Conservation (phyloP, 1,140 invertebrate genomes). For the Calliphora vicina region DNA sequence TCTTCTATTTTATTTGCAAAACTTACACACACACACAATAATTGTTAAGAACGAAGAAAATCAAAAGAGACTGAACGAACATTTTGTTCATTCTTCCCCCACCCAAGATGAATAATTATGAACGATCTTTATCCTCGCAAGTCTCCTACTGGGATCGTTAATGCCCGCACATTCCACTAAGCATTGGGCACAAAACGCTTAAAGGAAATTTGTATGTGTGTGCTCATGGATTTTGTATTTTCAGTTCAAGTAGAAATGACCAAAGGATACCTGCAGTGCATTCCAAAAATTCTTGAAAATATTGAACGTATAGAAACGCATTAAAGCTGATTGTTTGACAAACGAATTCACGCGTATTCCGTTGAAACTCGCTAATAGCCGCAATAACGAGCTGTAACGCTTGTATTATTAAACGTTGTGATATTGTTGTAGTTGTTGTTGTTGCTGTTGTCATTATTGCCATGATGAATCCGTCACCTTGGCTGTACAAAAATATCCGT, state of each 20-base stretch:
- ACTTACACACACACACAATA: background rate
- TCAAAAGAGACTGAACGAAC: background rate
- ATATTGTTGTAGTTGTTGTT: background rate
- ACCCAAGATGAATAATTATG: conserved; percentile 63
- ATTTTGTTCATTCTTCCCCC: conserved; percentile 41
- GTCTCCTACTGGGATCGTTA: conserved; percentile 62
- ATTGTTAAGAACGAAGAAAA: no score
- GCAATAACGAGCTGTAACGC: conserved; percentile 47
- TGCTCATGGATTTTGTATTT: background rate
- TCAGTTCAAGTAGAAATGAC: background rate
- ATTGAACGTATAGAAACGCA: background rate
- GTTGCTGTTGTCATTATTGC: background rate
- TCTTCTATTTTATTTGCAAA: background rate
- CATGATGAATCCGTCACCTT: conserved; percentile 24
- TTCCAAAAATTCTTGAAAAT: conserved; percentile 37
- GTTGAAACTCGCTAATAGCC: conserved; percentile 59
- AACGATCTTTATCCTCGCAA: conserved; percentile 57
- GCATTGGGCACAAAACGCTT: conserved; percentile 18
- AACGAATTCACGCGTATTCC: conserved; percentile 38
- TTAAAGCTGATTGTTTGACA: conserved; percentile 34
- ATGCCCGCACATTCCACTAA: conserved; percentile 47
- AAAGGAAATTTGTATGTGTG: background rate
- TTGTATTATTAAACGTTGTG: background rate
- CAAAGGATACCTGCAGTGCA: conserved; percentile 38
- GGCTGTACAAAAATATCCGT: background rate